A percentile compares a stretch with the other conserved stretches of the same genome.
Evolutionary conservation across 1,140 invertebrate genomes (phyloP).

Genomic region (Rhagoletis pomonella): DNA sequence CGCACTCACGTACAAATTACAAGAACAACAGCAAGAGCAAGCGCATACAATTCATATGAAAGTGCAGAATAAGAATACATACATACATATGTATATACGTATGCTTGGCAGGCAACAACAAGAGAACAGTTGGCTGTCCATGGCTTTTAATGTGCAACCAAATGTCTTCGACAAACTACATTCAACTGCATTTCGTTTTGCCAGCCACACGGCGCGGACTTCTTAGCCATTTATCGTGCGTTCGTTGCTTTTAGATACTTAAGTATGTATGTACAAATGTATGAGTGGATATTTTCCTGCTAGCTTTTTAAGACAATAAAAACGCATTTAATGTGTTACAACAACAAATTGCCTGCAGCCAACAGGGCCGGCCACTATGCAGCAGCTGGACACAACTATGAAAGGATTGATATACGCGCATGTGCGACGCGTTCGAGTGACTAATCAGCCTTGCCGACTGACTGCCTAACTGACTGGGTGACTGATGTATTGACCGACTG

Average conservation of each 20-base stretch:
- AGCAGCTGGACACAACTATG: not conserved
- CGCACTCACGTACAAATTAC: slow-evolving; percentile 66
- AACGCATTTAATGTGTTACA: slow-evolving; percentile 51
- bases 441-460: not conserved
- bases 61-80: not conserved
- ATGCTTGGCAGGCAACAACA: not conserved
- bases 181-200: not conserved
- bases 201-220: not conserved
- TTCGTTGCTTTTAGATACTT: not conserved
- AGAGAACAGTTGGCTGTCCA: not conserved
- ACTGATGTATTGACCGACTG: slow-evolving; percentile 14
- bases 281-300: not conserved
- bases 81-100: not conserved
- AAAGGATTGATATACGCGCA: slow-evolving; percentile 7
- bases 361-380: not conserved
- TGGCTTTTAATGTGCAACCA: slow-evolving; percentile 21
- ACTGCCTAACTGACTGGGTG: not conserved
- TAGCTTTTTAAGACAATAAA: slow-evolving; percentile 47
- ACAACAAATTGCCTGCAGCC: slow-evolving; percentile 39
- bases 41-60: slow-evolving; percentile 51
- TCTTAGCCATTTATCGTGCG: not conserved
- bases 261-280: not conserved
- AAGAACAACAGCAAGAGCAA: slow-evolving; percentile 22
- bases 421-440: slow-evolving; percentile 3
- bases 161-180: slow-evolving; percentile 15